phyloP scores from a whole-genome alignment of 2,888 invertebrate genomes.

The Nowickia ferox region DNA sequence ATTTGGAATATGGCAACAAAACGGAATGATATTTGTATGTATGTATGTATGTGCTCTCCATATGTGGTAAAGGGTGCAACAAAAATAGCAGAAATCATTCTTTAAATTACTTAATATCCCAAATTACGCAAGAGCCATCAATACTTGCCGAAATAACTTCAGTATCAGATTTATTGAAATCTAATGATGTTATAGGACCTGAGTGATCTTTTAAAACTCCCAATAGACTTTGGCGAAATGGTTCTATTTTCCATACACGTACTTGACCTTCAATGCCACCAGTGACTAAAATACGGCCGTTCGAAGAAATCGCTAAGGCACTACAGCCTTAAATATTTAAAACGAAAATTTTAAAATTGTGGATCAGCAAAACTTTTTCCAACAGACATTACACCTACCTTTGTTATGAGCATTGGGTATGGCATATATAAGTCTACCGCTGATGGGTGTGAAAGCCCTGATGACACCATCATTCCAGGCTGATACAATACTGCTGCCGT shows the following conservation, averaged over 20 bases:
- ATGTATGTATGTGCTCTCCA: too few relatives aligned
- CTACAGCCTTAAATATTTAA: conserved; percentile 84
- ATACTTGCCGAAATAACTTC: conserved; percentile 95
- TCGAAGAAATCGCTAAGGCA: conserved; percentile 89
- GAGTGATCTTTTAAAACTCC: conserved; percentile 95
- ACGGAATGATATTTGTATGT: too few relatives aligned
- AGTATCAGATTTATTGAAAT: conserved; percentile 89
- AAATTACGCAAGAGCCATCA: conserved; percentile 96
- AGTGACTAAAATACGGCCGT: conserved; percentile 89
- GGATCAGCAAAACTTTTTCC: too few relatives aligned
- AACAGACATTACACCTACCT: conserved; percentile 82
- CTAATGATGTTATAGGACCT: conserved; percentile 92
- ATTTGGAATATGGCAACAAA: too few relatives aligned
- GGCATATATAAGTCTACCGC: conserved; percentile 91
- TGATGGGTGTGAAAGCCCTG: conserved; percentile 91
- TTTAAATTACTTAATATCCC: conserved; percentile 90
- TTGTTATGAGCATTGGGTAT: conserved; percentile 95
- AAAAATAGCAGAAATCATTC: neutral
- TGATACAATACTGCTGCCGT: conserved; percentile 92
- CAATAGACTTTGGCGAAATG: conserved; percentile 87
- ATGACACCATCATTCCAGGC: conserved; percentile 94
- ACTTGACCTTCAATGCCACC: conserved; percentile 98
- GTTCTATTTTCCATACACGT: conserved; percentile 90
- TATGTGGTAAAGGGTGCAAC: neutral
- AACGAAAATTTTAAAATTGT: neutral